Conservation (phyloP, 2,888 invertebrate genomes). For the Tachina grossa region DNA sequence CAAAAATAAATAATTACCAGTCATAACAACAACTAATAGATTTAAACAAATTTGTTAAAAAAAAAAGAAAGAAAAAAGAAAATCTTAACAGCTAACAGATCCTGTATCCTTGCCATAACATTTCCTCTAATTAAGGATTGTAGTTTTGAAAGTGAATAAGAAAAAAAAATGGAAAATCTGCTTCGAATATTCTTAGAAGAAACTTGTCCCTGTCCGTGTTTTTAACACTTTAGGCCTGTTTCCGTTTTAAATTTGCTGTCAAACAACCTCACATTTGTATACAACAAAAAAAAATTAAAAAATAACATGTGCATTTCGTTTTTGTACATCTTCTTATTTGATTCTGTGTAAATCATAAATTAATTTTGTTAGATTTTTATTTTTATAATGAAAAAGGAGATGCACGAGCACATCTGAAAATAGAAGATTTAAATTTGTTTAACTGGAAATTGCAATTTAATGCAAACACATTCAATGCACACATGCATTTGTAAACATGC, state of each 20-base stretch:
- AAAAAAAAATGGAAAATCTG: background rate
- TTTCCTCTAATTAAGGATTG: constrained; percentile 10
- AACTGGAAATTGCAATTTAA: constrained; percentile 64
- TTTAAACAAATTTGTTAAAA: constrained; percentile 32
- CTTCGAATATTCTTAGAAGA: constrained; percentile 15
- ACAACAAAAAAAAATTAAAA: background rate
- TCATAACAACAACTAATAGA: constrained; percentile 47
- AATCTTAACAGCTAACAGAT: constrained; percentile 1
- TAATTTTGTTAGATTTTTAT: constrained; percentile 62
- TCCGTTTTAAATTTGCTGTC: constrained; percentile 44
- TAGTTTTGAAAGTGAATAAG: background rate
- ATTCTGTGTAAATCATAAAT: constrained; percentile 64
- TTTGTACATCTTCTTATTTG: constrained; percentile 15
- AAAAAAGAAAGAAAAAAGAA: background rate
- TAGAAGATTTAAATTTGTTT: constrained; percentile 42
- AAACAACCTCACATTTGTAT: constrained; percentile 26
- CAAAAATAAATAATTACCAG: constrained; percentile 60
- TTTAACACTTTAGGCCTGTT: constrained; percentile 56
- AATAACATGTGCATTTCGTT: constrained; percentile 46
- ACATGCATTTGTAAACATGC: background rate
- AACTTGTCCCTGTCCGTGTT: constrained; percentile 30
- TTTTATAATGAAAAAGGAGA: constrained; percentile 56
- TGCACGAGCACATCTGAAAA: constrained; percentile 37
- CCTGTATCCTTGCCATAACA: constrained; percentile 18
- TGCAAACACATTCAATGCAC: background rate